phyloP scores from a whole-genome alignment of 2,797 vertebrate species.

The Furcifer pardalis region DNA sequence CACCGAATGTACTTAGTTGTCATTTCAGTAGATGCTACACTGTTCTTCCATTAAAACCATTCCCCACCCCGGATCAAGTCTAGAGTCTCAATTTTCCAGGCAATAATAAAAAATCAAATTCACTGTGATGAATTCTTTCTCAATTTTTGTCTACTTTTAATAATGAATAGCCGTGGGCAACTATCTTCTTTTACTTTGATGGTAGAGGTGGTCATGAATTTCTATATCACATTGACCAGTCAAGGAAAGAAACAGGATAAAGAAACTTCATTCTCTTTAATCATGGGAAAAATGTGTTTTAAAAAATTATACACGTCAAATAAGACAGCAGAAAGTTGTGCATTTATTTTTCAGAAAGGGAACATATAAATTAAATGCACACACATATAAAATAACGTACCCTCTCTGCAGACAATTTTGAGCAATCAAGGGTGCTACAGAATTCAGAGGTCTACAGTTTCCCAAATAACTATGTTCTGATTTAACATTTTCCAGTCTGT shows the following conservation, averaged over 20 bases:
- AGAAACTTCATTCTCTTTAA: neutral
- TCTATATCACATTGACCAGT: constrained; percentile 2
- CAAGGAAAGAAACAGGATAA: neutral
- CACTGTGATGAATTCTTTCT: fast-evolving
- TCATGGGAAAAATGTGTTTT: neutral
- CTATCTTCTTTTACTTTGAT: neutral
- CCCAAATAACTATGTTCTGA: too few species aligned
- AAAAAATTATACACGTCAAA: neutral
- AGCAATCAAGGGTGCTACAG: too few species aligned
- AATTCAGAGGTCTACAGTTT: too few species aligned
- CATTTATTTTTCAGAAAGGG: too few species aligned
- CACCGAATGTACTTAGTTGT: neutral
- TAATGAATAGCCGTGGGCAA: constrained; percentile 7
- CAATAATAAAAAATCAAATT: fast-evolving
- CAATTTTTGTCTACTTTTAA: neutral
- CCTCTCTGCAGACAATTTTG: too few species aligned
- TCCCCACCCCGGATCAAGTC: too few species aligned
- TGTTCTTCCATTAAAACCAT: neutral
- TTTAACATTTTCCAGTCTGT: too few species aligned
- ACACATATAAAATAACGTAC: too few species aligned
- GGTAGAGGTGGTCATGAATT: constrained; percentile 1
- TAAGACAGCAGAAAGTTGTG: neutral
- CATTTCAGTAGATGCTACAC: neutral
- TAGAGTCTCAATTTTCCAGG: neutral
- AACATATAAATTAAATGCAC: neutral